Base-by-base conservation (phyloP, 2,797 vertebrate genomes). In the Micrastur ruficollis region DNA sequence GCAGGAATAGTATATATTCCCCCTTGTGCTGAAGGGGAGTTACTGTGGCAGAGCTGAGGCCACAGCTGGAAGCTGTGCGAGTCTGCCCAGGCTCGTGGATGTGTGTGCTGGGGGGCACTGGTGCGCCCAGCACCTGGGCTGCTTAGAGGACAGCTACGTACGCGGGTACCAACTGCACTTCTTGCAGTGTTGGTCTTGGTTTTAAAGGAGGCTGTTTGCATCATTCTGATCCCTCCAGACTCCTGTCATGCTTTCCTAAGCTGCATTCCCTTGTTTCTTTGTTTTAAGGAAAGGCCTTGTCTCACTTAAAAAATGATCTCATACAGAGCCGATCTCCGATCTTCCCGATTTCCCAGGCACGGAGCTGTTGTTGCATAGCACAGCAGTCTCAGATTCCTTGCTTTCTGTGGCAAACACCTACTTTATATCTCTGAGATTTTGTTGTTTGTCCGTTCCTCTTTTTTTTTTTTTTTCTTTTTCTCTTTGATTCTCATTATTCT, bases 401-500 rank as follows among this genome's bases (percentile, higher is more conserved):
- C 26, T 76, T 36, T 95, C 46, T 78, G 44, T 83, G 55, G 52
- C 58, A 80, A 46, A 65, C 61, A 65, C 36, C 72, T 68, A 40
- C 55, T 52, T 90, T 46, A 11, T 61, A 1, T 89, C 66, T 82
- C 67, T 90, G 68, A 91, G 26, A 65, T 68, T 83, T 75, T 81
- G 31, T 84, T 75, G 15, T 95, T 82, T 86, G 22, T 53, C 49
- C 2, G 1, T 44, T 85, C 15, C 11, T 93, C 56, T 55, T 62
- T 70, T 47, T 8, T 34, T n/a, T 52, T 16, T 12, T 21, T 25
- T 32, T 36, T 58, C 81, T 38, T 23, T 61, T 61, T 73, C 38
- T 59, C 49, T 67, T 74, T 56, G 74, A 32, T 87, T 95, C 66
- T 88, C 50, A 63, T 89, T 97, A 86, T 76, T 93, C 70, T 91